These are phyloP conservation scores for Willowsia nigromaculata DNA, from an alignment of 2,888 invertebrate species.

Conservation along the genomic window DNA sequence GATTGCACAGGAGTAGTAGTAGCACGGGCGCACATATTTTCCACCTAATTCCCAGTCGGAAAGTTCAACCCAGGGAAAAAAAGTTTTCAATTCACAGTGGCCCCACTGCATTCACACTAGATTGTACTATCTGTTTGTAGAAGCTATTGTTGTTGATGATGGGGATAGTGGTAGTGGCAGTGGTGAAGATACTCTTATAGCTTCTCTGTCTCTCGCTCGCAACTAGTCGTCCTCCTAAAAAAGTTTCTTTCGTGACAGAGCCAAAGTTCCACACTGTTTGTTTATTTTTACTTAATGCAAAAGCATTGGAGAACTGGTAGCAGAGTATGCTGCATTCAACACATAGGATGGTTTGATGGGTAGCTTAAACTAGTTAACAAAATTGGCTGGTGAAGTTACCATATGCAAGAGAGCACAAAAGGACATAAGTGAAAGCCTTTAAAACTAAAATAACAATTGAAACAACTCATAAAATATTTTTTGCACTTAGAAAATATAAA, in stretches of 20 bases:
- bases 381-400: slow-evolving; percentile 43
- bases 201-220: background rate
- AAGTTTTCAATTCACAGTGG: slow-evolving; percentile 68
- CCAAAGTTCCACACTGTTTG: slow-evolving; percentile 61
- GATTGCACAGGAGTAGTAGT: background rate
- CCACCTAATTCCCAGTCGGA: slow-evolving; percentile 64
- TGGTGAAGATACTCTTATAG: slow-evolving; percentile 14
- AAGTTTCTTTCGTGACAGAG: slow-evolving; percentile 35
- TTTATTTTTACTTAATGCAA: slow-evolving; percentile 69
- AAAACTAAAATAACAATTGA: slow-evolving; percentile 23
- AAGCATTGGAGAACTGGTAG: slow-evolving; percentile 40
- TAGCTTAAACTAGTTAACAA: slow-evolving; percentile 65
- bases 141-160: slow-evolving; percentile 40
- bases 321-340: background rate
- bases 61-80: slow-evolving; percentile 68
- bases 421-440: background rate
- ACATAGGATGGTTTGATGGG: slow-evolving; percentile 22
- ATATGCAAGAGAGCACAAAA: background rate
- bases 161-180: background rate
- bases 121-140: slow-evolving; percentile 40
- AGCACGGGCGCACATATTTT: slow-evolving; percentile 41
- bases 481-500: background rate
- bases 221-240: slow-evolving; percentile 25
- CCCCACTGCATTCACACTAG: slow-evolving; percentile 57
- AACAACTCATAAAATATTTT: background rate